A percentile compares a stretch with the other conserved stretches of the same genome.
Evolutionary conservation across 2,113 vertebrate species (phyloP).

Genomic region (Dicrurus megarhynchus): DNA sequence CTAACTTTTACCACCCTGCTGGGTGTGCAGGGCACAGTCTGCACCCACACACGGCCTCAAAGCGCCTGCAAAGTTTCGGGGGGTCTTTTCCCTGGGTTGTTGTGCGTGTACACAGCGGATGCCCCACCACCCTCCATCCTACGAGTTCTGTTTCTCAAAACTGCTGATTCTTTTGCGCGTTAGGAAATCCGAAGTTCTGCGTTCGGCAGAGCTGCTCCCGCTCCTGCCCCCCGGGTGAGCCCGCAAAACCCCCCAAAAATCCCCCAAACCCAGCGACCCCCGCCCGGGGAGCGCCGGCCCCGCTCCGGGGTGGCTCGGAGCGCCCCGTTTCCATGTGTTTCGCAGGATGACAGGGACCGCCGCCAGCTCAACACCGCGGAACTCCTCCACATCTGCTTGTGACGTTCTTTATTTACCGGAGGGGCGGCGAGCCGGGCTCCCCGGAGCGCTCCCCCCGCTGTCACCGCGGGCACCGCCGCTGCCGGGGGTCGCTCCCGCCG

Average conservation of each 20-base stretch:
- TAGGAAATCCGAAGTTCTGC: not conserved
- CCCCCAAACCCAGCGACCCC: not conserved
- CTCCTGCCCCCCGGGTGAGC: not conserved
- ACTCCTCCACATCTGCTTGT: not conserved
- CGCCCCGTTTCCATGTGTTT: not conserved
- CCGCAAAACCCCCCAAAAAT: rapidly evolving
- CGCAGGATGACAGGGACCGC: constrained; percentile 9
- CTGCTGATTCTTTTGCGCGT: rapidly evolving
- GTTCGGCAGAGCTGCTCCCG: not conserved
- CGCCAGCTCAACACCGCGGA: not conserved
- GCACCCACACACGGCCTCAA: not conserved
- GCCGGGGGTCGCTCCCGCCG: not conserved
- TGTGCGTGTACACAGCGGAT: rapidly evolving
- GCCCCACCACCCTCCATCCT: rapidly evolving
- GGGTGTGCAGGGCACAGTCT: not conserved
- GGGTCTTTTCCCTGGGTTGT: rapidly evolving
- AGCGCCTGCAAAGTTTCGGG: rapidly evolving
- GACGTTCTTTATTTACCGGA: not conserved
- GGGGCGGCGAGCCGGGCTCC: not conserved
- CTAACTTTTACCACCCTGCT: not conserved
- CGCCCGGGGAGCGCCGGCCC: not conserved
- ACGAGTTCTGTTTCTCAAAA: not conserved
- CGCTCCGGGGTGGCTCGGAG: not conserved
- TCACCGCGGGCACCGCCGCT: not conserved
- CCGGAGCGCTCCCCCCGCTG: not conserved